A percentile compares a stretch with the other conserved stretches of the same genome.
phyloP scores from a whole-genome alignment of 2,797 vertebrate species.

The Enteromius paludinosus region DNA sequence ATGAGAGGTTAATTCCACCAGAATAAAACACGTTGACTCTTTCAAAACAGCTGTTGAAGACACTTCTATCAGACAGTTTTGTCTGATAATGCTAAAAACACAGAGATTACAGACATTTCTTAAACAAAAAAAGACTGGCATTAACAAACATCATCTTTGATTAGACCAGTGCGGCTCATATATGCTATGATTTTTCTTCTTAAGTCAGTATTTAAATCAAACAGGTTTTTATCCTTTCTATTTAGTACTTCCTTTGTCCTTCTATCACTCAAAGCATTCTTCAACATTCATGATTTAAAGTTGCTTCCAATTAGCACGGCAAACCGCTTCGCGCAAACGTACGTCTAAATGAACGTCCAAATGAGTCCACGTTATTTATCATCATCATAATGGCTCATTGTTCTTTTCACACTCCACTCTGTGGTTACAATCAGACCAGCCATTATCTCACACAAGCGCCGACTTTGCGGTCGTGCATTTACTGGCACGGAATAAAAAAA shows the following conservation, averaged over 20 bases:
- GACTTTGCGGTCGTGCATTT: constrained; percentile 75
- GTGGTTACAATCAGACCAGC: constrained; percentile 79
- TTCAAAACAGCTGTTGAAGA: neutral
- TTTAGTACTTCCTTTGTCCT: constrained; percentile 13
- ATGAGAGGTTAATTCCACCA: neutral
- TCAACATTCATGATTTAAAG: constrained; percentile 67
- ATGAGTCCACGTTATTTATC: constrained; percentile 79
- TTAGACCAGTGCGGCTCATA: neutral
- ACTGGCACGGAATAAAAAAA: constrained; percentile 69
- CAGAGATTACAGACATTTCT: neutral
- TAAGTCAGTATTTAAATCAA: neutral
- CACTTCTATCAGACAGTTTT: neutral
- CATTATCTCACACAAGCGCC: constrained; percentile 71
- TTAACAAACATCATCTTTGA: neutral
- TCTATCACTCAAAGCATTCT: constrained; percentile 15
- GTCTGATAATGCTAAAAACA: neutral
- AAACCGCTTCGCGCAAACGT: constrained; percentile 72
- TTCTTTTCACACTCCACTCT: constrained; percentile 74
- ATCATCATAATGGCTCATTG: constrained; percentile 78
- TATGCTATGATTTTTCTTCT: neutral
- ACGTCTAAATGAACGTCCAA: constrained; percentile 71
- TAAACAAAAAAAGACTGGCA: neutral
- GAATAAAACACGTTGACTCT: neutral
- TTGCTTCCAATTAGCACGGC: constrained; percentile 70
- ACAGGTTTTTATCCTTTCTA: constrained; percentile 7